Base-by-base conservation (phyloP, 1,140 invertebrate species). In the Drosophila navojoa region DNA sequence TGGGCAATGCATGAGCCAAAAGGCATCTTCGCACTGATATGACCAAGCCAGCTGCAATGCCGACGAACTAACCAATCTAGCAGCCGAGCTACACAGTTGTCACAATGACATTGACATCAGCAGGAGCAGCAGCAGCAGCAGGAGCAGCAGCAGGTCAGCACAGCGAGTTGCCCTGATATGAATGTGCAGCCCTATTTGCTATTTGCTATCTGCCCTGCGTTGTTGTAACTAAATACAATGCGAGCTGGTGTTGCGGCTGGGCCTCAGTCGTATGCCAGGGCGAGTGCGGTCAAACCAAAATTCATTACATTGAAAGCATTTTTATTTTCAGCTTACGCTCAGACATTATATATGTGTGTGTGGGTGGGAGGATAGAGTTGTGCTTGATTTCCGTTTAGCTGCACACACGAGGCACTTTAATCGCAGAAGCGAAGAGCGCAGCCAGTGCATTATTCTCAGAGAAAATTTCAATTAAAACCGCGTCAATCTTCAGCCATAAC, bases 251-350 rank as follows among this genome's bases (percentile, higher is more conserved):
- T 63, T 45, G 42, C 9, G 67, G n/a, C 52, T n/a, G 27, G 25
- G 32, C 32, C 32, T 22, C 19, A 22, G 19, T 22, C 3, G 50
- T 50, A 29, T 5, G n/a, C 22, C 45, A 40, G 11, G 27, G n/a
- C 32, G 55, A n/a, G 27, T 29, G 44, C 19, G 64, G 68, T 27
- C 38, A 74, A 54, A n/a, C 71, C 49, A 47, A 69, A 76, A 76
- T 71, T 78, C 68, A 85, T 85, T 85, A 80, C 64, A 81, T 45
- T 81, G 75, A 86, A 86, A 86, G 81, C 77, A 71, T 81, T 80
- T 81, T 85, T 85, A 85, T 85, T 72, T 53, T 61, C 16, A 13
- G 25, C 22, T 13, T 61, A 32, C 3, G 40, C 25, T 47, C 29
- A 54, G 42, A 40, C 57, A 53, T 68, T 57, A 69, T 53, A 35